phyloP scores from a whole-genome alignment of 2,888 invertebrate species.

The Hydrotaea cyrtoneurina region DNA sequence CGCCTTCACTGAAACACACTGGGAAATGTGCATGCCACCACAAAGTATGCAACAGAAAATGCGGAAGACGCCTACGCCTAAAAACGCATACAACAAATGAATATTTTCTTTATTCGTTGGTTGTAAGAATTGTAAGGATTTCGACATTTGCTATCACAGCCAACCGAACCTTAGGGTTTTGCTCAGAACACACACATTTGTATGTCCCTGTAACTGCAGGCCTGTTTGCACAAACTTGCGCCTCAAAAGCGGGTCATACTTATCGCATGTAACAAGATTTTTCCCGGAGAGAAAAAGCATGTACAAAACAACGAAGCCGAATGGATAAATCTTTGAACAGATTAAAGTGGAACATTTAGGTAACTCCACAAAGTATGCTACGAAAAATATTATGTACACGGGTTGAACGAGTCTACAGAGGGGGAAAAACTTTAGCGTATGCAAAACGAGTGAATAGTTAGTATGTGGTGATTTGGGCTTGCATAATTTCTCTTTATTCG shows the following conservation, averaged over 20 bases:
- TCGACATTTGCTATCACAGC: slow-evolving; percentile 3
- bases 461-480: neutral
- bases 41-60: slow-evolving; percentile 2
- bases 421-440: neutral
- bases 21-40: neutral
- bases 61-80: slow-evolving; percentile 15
- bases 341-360: neutral
- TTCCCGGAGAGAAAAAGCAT: neutral
- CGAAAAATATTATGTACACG: neutral
- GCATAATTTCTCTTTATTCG: neutral
- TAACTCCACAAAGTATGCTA: slow-evolving; percentile 15
- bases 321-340: slow-evolving; percentile 3
- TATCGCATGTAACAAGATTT: neutral
- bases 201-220: neutral
- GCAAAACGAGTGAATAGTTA: no score
- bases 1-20: neutral
- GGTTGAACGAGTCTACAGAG: neutral
- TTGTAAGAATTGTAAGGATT: neutral
- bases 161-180: neutral
- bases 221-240: no score
- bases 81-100: slow-evolving; percentile 4
- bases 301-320: neutral
- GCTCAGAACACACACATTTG: neutral
- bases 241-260: neutral
- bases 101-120: neutral